These are phyloP conservation scores for Acipenser transmontanus DNA, from an alignment of 2,797 vertebrate genomes.

Conservation along the genomic window DNA sequence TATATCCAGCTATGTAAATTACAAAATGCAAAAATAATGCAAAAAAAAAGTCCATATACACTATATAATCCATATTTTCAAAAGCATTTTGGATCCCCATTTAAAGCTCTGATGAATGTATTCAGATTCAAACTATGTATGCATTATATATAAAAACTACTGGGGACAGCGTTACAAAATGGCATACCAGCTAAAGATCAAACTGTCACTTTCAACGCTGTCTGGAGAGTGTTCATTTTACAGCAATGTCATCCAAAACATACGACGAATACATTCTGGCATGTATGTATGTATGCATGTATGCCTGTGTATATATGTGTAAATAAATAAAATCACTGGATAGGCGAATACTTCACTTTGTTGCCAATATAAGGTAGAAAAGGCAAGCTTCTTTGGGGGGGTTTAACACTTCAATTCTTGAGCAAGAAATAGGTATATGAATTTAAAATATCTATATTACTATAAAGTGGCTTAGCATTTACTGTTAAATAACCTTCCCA, in stretches of 20 bases:
- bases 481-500: slow-evolving; percentile 33
- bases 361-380: slow-evolving; percentile 26
- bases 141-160: slow-evolving; percentile 34
- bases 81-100: slow-evolving; percentile 51
- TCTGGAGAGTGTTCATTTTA: not conserved
- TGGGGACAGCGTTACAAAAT: too few species aligned
- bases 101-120: slow-evolving; percentile 69
- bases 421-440: slow-evolving; percentile 28
- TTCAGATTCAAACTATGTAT: slow-evolving; percentile 41
- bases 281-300: slow-evolving; percentile 44
- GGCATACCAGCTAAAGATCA: too few species aligned
- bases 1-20: slow-evolving; percentile 53
- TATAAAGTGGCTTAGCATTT: slow-evolving; percentile 46
- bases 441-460: slow-evolving; percentile 33
- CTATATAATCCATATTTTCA: slow-evolving; percentile 36
- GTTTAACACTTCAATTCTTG: slow-evolving; percentile 32
- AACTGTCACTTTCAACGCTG: too few species aligned
- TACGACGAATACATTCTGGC: too few species aligned
- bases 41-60: slow-evolving; percentile 6
- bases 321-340: slow-evolving; percentile 14
- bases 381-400: slow-evolving; percentile 23
- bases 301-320: slow-evolving; percentile 38
- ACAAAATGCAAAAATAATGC: slow-evolving; percentile 36
- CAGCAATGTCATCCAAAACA: too few species aligned
- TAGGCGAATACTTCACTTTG: too few species aligned